Base-by-base conservation (phyloP, 2,113 vertebrate species). In the Polypterus bichir region DNA sequence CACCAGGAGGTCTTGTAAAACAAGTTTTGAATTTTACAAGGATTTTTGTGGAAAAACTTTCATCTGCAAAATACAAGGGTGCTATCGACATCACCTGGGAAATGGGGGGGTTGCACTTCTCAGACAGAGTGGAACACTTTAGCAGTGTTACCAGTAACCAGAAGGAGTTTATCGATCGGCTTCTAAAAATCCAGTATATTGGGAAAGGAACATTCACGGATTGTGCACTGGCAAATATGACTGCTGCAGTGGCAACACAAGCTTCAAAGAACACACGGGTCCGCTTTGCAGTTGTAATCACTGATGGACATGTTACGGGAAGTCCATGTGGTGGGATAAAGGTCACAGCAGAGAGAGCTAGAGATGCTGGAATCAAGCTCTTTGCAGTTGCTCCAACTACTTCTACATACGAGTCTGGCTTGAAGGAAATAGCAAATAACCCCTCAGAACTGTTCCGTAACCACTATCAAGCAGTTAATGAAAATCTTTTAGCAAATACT, bases 61-160 rank as follows among this genome's bases (percentile, higher is more conserved):
- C 89, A 8, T 70, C 81, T 0, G 76, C 65, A 1, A 76, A 87
- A 3, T 80, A 89, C 74, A 88, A 64, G 67, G 83, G 70, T 51
- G 75, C 73, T 45, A 83, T 98, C 60, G 69, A 59, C 9, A 78
- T 99, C 68, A 88, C 61, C 52, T 99, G 95, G 95, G 79, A 87
- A 46, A 81, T 92, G 0, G 95, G 90, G 3, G 96, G 94, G 7
- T 85, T 99, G 55, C 94, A 99, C 75, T 99, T 90, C 80, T 99
- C 96, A 0, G 90, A 97, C 49, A 69, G 6, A 3, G 88, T 92
- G 66, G 2, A 71, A 10, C 66, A 84, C 59, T 89, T 93, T 84
- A 96, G 92, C 63, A 10, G 6, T 0, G 64, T 94, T 0, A 84
- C 78, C 0, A 64, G 69, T 73, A 88, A 84, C 27, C 27, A 27